Percentiles rank a stretch among this genome's conserved stretches.
Conservation (phyloP, 2,888 invertebrate species). For the Sacculina carcini region DNA sequence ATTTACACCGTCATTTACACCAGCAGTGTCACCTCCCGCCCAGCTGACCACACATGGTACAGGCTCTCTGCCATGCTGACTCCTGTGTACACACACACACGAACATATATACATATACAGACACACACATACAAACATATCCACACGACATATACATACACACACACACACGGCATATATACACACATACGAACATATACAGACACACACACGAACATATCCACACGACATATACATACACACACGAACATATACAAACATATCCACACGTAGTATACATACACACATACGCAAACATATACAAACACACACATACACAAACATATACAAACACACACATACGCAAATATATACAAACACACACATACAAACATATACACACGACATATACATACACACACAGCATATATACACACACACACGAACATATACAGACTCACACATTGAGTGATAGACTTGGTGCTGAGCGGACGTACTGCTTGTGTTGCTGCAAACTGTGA, state of each 20-base stretch:
- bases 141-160: slow-evolving; percentile 3
- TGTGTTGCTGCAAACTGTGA: too few relatives aligned
- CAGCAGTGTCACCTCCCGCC: too few relatives aligned
- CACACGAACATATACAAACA: not conserved
- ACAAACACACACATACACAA: too few relatives aligned
- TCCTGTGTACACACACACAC: not conserved
- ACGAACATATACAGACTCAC: too few relatives aligned
- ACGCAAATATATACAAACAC: too few relatives aligned
- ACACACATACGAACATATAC: not conserved
- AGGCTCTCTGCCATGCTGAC: not conserved
- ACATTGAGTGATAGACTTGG: too few relatives aligned
- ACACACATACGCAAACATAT: not conserved
- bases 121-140: slow-evolving; percentile 1
- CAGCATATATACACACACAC: too few relatives aligned
- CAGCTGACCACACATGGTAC: not conserved
- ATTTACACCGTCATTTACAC: too few relatives aligned
- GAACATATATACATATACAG: not conserved
- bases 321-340: too few relatives aligned
- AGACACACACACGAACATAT: not conserved
- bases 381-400: too few relatives aligned
- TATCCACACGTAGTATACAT: not conserved
- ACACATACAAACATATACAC: too few relatives aligned
- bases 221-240: not conserved
- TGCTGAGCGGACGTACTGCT: too few relatives aligned
- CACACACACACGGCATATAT: slow-evolving; percentile 3